phyloP scores from a whole-genome alignment of 1,140 invertebrate species.

The Anastrepha ludens region DNA sequence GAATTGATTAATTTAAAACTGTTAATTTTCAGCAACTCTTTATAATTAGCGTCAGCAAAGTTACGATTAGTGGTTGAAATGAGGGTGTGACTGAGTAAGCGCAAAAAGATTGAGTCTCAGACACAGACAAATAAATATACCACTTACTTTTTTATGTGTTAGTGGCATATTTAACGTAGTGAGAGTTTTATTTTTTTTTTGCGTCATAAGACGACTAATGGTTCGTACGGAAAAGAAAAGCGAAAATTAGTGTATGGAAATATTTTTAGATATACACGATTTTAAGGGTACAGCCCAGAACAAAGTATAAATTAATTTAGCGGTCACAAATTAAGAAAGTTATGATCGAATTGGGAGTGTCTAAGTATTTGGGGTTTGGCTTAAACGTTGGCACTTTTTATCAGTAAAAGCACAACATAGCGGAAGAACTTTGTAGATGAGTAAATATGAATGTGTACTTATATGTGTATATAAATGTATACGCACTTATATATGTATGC shows the following conservation, averaged over 20 bases:
- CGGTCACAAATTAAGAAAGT: too few relatives aligned
- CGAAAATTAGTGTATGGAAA: conserved; percentile 5
- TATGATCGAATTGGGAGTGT: too few relatives aligned
- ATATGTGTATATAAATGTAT: too few relatives aligned
- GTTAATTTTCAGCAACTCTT: conserved; percentile 14
- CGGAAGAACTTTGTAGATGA: too few relatives aligned
- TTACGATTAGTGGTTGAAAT: background rate
- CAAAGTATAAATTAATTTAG: too few relatives aligned
- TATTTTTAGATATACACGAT: background rate
- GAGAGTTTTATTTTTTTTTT: background rate
- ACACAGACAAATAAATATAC: background rate
- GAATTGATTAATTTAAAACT: background rate
- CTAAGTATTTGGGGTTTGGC: too few relatives aligned
- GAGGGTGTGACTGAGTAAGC: conserved; percentile 17
- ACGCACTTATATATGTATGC: too few relatives aligned
- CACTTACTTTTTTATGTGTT: too few relatives aligned
- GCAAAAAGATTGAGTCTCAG: background rate
- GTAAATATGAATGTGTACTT: too few relatives aligned
- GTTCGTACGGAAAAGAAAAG: background rate
- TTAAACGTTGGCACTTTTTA: too few relatives aligned
- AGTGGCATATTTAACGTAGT: background rate
- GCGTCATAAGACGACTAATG: background rate
- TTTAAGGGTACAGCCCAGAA: too few relatives aligned
- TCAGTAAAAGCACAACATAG: too few relatives aligned
- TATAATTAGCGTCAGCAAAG: background rate